phyloP scores from a whole-genome alignment of 2,113 vertebrate species.

The Cebidichthys violaceus region DNA sequence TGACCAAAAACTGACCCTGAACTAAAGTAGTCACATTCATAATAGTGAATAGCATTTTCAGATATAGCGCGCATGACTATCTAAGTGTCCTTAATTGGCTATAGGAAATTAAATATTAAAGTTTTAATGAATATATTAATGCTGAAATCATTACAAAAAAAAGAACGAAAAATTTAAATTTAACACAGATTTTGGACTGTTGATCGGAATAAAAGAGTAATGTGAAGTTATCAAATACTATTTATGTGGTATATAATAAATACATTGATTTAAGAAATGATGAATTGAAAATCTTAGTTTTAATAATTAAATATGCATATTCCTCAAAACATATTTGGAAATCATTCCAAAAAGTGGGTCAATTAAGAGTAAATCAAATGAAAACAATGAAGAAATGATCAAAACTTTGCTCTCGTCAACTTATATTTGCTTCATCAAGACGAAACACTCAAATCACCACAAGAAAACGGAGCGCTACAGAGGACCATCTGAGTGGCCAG shows the following conservation, averaged over 20 bases:
- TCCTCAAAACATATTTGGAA: not conserved
- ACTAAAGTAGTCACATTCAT: not conserved
- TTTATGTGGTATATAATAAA: too few relatives aligned
- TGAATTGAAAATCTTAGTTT: not conserved
- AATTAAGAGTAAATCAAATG: not conserved
- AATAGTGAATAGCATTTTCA: not conserved
- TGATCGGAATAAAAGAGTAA: not conserved
- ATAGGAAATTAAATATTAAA: not conserved
- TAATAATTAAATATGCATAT: not conserved
- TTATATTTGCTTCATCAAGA: not conserved
- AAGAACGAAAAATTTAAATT: not conserved
- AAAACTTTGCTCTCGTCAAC: not conserved
- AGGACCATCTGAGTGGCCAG: not conserved
- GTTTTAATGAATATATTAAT: not conserved
- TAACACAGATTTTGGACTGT: not conserved
- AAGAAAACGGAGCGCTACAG: not conserved
- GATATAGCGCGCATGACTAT: not conserved
- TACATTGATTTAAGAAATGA: not conserved
- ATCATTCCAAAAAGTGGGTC: not conserved
- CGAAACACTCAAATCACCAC: not conserved
- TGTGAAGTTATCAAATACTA: not conserved
- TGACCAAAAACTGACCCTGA: slow-evolving; percentile 2
- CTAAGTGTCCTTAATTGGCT: not conserved
- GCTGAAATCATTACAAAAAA: not conserved
- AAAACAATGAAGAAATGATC: not conserved